phyloP scores from a whole-genome alignment of 2,113 vertebrate genomes.

The Peromyscus californicus region DNA sequence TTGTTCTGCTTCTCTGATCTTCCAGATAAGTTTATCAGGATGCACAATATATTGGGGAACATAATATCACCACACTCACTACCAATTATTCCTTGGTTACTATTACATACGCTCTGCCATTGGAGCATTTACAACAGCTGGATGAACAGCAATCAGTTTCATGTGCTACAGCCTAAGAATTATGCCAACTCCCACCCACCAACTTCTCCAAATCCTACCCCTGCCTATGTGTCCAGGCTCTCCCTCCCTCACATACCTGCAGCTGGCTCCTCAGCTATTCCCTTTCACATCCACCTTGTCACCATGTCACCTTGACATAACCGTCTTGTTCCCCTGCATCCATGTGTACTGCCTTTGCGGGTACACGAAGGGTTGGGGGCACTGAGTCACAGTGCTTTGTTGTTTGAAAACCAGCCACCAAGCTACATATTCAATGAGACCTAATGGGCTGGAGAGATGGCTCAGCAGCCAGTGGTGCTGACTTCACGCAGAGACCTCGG shows the following conservation, averaged over 20 bases:
- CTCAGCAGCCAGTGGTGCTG: not conserved
- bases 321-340: not conserved
- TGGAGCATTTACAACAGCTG: not conserved
- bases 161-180: not conserved
- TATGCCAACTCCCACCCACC: too few species aligned
- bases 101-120: not conserved
- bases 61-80: too few species aligned
- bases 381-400: not conserved
- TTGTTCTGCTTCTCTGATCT: too few species aligned
- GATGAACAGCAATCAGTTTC: not conserved
- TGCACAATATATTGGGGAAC: too few species aligned
- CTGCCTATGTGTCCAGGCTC: not conserved
- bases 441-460: not conserved
- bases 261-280: not conserved
- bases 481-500: not conserved
- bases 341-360: not conserved
- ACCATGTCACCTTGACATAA: not conserved
- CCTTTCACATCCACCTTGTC: too few species aligned
- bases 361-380: not conserved
- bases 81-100: not conserved
- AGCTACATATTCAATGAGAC: not conserved
- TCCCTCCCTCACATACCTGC: not conserved
- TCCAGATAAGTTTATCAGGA: too few species aligned
- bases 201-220: not conserved
- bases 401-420: constrained; percentile 29